Percentiles rank a stretch among this genome's conserved stretches.
These are phyloP conservation scores for Pampusana beccarii DNA, from an alignment of 2,113 vertebrate species.

Conservation along the genomic window DNA sequence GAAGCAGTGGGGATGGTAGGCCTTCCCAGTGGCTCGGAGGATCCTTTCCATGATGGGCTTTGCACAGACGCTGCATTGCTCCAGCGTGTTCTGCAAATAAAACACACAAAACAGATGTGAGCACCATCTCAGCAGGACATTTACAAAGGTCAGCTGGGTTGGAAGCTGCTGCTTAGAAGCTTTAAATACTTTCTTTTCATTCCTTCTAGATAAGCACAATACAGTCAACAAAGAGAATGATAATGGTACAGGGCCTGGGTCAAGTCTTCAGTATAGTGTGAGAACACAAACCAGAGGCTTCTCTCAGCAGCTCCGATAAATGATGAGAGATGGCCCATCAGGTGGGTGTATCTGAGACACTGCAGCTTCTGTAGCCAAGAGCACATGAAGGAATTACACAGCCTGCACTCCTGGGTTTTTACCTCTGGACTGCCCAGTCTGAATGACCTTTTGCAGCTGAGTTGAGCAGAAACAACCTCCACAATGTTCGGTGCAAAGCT, in stretches of 20 bases:
- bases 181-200: not conserved
- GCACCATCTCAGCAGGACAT: not conserved
- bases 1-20: constrained; percentile 98
- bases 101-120: not conserved
- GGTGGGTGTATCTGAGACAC: not conserved
- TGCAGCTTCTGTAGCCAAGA: not conserved
- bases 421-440: not conserved
- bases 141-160: not conserved
- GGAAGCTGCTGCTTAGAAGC: not conserved
- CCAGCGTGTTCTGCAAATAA: constrained; percentile 89
- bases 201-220: not conserved
- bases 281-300: not conserved
- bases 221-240: not conserved
- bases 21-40: constrained; percentile 94
- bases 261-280: not conserved
- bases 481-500: not conserved
- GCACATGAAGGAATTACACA: not conserved
- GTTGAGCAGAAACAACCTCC: not conserved
- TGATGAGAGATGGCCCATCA: not conserved
- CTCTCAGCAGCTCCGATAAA: not conserved
- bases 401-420: not conserved
- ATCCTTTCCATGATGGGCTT: constrained; percentile 99
- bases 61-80: constrained; percentile 92
- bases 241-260: not conserved
- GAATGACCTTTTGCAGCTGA: not conserved